Percentiles rank a stretch among this genome's conserved stretches.
These are phyloP conservation scores for Meandrusa payeni DNA, from an alignment of 2,888 invertebrate genomes.

Conservation along the genomic window DNA sequence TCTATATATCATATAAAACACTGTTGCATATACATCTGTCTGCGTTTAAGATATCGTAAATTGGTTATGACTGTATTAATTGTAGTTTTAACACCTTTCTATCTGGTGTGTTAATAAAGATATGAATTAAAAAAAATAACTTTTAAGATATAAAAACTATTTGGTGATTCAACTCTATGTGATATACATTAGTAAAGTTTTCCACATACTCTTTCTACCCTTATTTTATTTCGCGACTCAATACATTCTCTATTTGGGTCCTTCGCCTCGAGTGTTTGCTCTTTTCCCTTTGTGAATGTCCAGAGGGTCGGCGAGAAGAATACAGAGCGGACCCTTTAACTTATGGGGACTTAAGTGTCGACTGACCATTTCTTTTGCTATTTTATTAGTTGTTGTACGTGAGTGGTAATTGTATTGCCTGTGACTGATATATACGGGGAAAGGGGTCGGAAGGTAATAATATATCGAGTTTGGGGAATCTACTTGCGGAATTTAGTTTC, in stretches of 20 bases:
- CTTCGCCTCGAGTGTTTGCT: constrained; percentile 66
- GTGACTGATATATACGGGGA: constrained; percentile 33
- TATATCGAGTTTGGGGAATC: too few species aligned
- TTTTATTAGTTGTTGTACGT: constrained; percentile 76
- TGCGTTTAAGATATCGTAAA: too few species aligned
- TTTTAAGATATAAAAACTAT: too few species aligned
- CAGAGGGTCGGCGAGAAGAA: constrained; percentile 67
- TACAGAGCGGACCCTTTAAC: constrained; percentile 65
- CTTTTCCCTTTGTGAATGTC: constrained; percentile 62
- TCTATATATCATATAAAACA: too few species aligned
- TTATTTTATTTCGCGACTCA: constrained; percentile 78
- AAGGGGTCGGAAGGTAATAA: constrained; percentile 10
- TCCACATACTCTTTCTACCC: constrained; percentile 60
- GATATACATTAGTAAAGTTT: constrained; percentile 39
- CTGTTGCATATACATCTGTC: too few species aligned
- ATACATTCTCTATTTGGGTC: constrained; percentile 75
- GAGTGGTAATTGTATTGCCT: constrained; percentile 60
- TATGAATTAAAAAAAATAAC: too few species aligned
- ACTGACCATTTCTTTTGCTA: constrained; percentile 65
- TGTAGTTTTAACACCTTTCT: too few species aligned
- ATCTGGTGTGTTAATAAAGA: too few species aligned
- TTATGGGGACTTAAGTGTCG: constrained; percentile 55
- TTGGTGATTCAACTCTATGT: constrained; percentile 47
- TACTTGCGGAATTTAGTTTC: too few species aligned
- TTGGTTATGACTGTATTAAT: too few species aligned